These are phyloP conservation scores for Agrypnia vestita DNA, from an alignment of 1,140 invertebrate genomes.

Conservation along the genomic window DNA sequence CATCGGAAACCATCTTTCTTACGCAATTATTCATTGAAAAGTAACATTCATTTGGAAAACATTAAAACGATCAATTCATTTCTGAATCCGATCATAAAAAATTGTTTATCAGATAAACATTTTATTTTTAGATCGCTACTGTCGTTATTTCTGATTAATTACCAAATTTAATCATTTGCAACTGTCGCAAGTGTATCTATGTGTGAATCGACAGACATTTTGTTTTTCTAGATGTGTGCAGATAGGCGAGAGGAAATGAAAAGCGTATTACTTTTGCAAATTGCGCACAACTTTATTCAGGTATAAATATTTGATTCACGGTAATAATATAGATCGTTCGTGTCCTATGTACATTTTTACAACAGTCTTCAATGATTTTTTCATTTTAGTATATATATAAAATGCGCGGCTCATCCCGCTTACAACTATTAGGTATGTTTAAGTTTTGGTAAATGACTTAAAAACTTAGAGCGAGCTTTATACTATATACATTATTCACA, in stretches of 20 bases:
- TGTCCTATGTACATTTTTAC: conserved; percentile 60
- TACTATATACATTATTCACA: conserved; percentile 45
- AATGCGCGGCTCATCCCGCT: conserved; percentile 49
- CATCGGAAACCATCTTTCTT: too few relatives aligned
- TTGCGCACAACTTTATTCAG: conserved; percentile 61
- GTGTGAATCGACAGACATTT: too few relatives aligned
- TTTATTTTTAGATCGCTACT: too few relatives aligned
- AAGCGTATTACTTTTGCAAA: conserved; percentile 46
- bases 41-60: too few relatives aligned
- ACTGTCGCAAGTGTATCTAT: too few relatives aligned
- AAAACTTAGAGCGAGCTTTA: conserved; percentile 52
- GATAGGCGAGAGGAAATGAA: conserved; percentile 18
- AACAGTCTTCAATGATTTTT: conserved; percentile 58
- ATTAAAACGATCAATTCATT: too few relatives aligned
- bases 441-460: conserved; percentile 62
- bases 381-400: conserved; percentile 55
- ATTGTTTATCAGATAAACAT: too few relatives aligned
- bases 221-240: too few relatives aligned
- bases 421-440: conserved; percentile 61
- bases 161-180: too few relatives aligned
- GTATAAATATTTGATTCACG: conserved; percentile 62
- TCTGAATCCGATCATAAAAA: too few relatives aligned
- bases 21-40: too few relatives aligned
- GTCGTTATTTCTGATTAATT: too few relatives aligned
- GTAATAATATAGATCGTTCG: conserved; percentile 60